These are phyloP conservation scores for Aegithalos caudatus DNA, from an alignment of 2,113 vertebrate genomes.

Conservation along the genomic window DNA sequence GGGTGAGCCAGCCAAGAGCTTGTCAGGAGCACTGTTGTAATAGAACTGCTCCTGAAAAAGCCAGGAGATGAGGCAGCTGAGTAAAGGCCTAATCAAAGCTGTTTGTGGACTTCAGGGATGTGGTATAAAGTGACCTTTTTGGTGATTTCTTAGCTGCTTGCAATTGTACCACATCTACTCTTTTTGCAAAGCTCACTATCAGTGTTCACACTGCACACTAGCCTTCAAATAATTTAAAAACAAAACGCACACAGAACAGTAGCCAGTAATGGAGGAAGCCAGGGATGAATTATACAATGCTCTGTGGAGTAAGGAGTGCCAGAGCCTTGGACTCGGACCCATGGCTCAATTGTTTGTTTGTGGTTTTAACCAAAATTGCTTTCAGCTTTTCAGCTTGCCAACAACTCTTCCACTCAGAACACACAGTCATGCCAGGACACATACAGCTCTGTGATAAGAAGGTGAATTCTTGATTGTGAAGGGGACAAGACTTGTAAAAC, in stretches of 20 bases:
- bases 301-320: neutral
- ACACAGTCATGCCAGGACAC: neutral
- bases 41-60: neutral
- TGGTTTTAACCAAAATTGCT: conserved; percentile 38
- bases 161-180: neutral
- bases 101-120: neutral
- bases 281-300: neutral
- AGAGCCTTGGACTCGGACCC: neutral
- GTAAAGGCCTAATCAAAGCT: neutral
- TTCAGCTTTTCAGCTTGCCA: conserved; percentile 15
- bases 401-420: neutral
- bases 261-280: neutral
- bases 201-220: neutral
- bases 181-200: neutral
- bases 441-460: neutral
- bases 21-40: neutral
- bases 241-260: neutral
- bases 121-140: neutral
- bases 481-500: neutral
- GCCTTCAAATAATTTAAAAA: neutral
- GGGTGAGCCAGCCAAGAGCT: neutral
- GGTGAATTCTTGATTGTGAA: neutral
- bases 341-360: neutral
- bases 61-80: neutral
- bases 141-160: neutral